Percentiles rank a stretch among this genome's conserved stretches.
Evolutionary conservation across 2,797 vertebrate genomes (phyloP).

Genomic region (Pseudochaenichthys georgianus): DNA sequence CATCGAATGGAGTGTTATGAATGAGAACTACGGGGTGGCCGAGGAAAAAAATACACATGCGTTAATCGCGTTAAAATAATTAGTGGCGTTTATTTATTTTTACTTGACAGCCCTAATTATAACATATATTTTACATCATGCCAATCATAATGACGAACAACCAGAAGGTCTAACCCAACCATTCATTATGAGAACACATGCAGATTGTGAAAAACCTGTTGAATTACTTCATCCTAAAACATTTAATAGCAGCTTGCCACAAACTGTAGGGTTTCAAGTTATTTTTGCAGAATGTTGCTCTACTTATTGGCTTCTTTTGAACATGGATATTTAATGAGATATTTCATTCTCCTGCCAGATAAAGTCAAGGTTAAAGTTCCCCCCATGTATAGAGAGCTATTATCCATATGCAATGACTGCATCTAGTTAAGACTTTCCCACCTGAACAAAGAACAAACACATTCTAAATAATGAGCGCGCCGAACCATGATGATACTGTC

Average conservation of each 20-base stretch:
- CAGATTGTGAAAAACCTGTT: constrained; percentile 1
- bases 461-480: constrained; percentile 15
- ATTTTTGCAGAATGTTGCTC: constrained; percentile 24
- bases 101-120: too few relatives aligned
- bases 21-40: too few relatives aligned
- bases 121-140: too few relatives aligned
- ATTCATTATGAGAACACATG: constrained; percentile 1
- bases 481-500: constrained; percentile 22
- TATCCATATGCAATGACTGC: constrained; percentile 31
- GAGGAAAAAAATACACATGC: too few relatives aligned
- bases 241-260: constrained; percentile 17
- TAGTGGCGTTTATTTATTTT: too few relatives aligned
- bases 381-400: constrained; percentile 6
- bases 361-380: constrained; percentile 50
- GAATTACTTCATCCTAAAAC: neutral
- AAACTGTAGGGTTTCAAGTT: constrained; percentile 28
- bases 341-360: constrained; percentile 48
- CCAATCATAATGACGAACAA: too few relatives aligned
- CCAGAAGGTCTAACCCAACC: too few relatives aligned
- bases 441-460: constrained; percentile 45
- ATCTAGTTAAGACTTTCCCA: constrained; percentile 50
- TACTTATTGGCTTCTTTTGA: constrained; percentile 28
- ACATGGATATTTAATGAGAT: constrained; percentile 64
- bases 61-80: too few relatives aligned
- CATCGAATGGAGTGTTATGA: too few relatives aligned